phyloP scores from a whole-genome alignment of 2,113 vertebrate species.

The Rhadina sibilatrix region DNA sequence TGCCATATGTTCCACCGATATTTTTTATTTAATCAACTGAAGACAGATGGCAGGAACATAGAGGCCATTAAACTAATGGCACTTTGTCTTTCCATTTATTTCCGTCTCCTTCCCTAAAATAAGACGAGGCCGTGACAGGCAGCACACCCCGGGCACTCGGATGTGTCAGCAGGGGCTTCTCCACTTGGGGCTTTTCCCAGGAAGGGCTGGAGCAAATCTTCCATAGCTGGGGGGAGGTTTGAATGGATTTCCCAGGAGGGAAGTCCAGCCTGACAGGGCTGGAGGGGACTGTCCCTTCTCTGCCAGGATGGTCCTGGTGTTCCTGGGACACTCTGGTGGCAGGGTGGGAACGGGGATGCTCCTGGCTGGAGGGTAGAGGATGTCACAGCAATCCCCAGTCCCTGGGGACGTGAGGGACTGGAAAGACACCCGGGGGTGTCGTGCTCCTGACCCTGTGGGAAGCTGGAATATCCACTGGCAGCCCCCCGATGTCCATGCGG shows the following conservation, averaged over 20 bases:
- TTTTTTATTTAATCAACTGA: conserved; percentile 70
- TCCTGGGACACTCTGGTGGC: background rate
- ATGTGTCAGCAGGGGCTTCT: background rate
- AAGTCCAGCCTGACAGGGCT: background rate
- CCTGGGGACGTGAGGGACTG: accelerated
- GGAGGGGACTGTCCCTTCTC: background rate
- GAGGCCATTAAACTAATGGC: conserved; percentile 67
- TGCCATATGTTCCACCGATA: conserved; percentile 61
- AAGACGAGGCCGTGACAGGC: background rate
- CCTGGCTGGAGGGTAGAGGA: background rate
- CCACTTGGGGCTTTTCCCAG: accelerated
- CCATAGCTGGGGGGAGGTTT: background rate
- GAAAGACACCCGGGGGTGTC: accelerated
- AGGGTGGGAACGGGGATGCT: background rate
- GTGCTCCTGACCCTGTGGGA: accelerated
- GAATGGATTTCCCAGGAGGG: background rate
- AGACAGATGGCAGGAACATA: conserved; percentile 66
- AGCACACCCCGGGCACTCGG: background rate
- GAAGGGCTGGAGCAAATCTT: background rate
- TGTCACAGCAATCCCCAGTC: background rate
- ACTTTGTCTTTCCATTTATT: conserved; percentile 57
- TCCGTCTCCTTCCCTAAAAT: background rate
- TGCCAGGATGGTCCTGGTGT: accelerated
- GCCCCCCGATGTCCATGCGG: accelerated
- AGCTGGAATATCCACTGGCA: background rate